A percentile compares a stretch with the other conserved stretches of the same genome.
Evolutionary conservation across 1,140 invertebrate genomes (phyloP).

Genomic region (Heterodera carotae): DNA sequence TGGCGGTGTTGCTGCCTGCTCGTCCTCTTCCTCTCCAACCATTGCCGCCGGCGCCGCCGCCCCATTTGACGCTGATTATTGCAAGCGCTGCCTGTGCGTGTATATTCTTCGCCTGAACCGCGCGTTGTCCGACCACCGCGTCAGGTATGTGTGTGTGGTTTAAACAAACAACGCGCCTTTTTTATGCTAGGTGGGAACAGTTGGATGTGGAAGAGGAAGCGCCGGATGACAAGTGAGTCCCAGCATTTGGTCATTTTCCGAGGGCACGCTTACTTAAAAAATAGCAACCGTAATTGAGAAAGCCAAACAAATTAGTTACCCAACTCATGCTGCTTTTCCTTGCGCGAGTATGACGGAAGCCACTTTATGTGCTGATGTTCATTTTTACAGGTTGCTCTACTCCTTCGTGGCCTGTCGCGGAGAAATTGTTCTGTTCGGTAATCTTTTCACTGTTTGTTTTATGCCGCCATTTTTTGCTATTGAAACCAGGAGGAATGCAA

Average conservation of each 20-base stretch:
- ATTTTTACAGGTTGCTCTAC: constrained; percentile 75
- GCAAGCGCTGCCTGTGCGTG: constrained; percentile 38
- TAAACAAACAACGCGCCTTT: background rate
- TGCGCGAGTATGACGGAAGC: too few species aligned
- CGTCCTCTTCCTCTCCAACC: background rate
- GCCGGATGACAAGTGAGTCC: constrained; percentile 74
- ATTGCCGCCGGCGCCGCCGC: background rate
- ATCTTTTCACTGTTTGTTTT: too few species aligned
- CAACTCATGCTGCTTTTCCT: too few species aligned
- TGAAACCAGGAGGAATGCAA: constrained; percentile 42
- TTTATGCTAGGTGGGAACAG: constrained; percentile 74
- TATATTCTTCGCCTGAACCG: constrained; percentile 35
- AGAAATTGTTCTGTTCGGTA: constrained; percentile 85
- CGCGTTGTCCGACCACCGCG: constrained; percentile 26
- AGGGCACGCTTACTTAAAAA: background rate
- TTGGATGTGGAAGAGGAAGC: constrained; percentile 54
- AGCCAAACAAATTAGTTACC: too few species aligned
- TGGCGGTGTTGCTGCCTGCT: background rate
- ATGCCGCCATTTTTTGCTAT: too few species aligned
- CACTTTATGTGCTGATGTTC: too few species aligned
- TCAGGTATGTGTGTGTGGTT: constrained; percentile 9
- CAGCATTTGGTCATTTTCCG: background rate
- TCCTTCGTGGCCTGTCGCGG: constrained; percentile 83
- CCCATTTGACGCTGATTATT: constrained; percentile 9
- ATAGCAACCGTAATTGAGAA: background rate